These are phyloP conservation scores for Hartigia nigra DNA, from an alignment of 2,888 invertebrate species.

Conservation along the genomic window DNA sequence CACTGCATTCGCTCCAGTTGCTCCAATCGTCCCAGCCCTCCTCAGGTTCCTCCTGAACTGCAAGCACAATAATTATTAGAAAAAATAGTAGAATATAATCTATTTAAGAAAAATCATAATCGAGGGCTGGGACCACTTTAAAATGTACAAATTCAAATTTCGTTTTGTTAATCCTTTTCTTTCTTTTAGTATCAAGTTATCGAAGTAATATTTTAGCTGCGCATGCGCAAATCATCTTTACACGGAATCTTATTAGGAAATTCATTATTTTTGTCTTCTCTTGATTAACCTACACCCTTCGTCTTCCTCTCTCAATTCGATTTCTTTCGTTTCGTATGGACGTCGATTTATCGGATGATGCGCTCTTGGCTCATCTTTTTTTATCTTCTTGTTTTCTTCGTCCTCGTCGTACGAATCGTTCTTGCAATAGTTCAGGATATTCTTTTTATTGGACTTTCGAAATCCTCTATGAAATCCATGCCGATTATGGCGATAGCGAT, in stretches of 20 bases:
- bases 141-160: not conserved
- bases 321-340: not conserved
- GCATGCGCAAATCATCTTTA: too few species aligned
- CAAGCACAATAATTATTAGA: not conserved
- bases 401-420: not conserved
- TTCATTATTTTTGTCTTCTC: not conserved
- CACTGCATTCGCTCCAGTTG: conserved; percentile 45
- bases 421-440: not conserved
- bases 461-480: not conserved
- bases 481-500: not conserved
- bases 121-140: not conserved
- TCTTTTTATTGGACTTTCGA: not conserved
- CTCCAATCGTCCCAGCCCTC: conserved; percentile 40
- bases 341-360: not conserved
- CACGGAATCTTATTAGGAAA: not conserved
- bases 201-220: too few species aligned
- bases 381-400: not conserved
- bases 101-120: not conserved
- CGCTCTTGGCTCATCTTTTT: not conserved
- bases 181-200: too few species aligned
- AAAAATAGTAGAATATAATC: not conserved
- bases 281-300: not conserved
- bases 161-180: too few species aligned
- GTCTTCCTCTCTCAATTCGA: not conserved
- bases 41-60: not conserved